Evolutionary conservation across 2,113 vertebrate species (phyloP).

Genomic region (Myrmecophaga tridactyla): DNA sequence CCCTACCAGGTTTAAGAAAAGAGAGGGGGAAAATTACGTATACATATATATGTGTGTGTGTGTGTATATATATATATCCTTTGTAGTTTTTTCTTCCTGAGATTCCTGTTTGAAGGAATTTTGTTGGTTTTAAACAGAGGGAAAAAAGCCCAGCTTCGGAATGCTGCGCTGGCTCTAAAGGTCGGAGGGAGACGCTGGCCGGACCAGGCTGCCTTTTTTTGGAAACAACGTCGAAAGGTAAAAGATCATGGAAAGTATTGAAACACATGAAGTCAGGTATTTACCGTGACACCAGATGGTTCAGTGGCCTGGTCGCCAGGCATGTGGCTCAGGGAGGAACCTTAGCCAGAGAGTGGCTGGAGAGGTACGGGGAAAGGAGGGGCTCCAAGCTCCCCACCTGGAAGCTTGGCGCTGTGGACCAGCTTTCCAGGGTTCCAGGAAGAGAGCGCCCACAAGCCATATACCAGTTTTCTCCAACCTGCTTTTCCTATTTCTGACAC

Average conservation of each 20-base stretch:
- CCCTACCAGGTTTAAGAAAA: not conserved
- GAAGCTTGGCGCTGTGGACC: not conserved
- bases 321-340: not conserved
- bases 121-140: constrained; percentile 1
- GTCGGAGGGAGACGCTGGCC: not conserved
- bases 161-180: not conserved
- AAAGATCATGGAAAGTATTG: not conserved
- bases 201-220: not conserved
- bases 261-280: not conserved
- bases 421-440: not conserved
- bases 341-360: not conserved
- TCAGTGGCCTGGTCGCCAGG: not conserved
- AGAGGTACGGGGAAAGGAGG: not conserved
- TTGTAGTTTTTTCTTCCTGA: not conserved
- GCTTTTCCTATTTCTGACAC: not conserved
- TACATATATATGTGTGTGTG: not conserved
- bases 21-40: not conserved
- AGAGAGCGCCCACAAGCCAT: not conserved
- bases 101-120: not conserved
- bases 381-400: not conserved
- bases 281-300: not conserved
- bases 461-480: not conserved
- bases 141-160: not conserved
- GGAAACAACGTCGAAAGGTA: not conserved
- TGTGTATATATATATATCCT: not conserved